A percentile compares a stretch with the other conserved stretches of the same genome.
These are phyloP conservation scores for Drosophila suboccidentalis DNA, from an alignment of 2,888 invertebrate species.

Conservation along the genomic window DNA sequence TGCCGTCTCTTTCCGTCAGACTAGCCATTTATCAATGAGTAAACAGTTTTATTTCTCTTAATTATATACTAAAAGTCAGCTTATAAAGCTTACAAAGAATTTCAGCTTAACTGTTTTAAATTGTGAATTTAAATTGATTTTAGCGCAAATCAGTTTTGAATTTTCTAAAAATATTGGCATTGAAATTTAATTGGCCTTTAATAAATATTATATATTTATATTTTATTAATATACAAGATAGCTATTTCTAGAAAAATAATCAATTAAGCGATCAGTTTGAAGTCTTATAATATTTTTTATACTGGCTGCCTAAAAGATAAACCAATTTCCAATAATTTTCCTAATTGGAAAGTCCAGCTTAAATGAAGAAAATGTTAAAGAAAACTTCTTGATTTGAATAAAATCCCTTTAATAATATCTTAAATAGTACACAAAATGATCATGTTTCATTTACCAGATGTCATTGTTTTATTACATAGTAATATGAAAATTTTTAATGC, in stretches of 20 bases:
- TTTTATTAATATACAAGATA: too few relatives aligned
- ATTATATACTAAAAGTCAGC: constrained; percentile 45
- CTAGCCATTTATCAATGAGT: constrained; percentile 65
- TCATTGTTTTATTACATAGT: constrained; percentile 9
- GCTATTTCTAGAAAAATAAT: too few relatives aligned
- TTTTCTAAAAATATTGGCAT: neutral
- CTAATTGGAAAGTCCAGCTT: too few relatives aligned
- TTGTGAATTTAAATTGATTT: neutral
- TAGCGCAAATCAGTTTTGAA: neutral
- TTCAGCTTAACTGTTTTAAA: neutral
- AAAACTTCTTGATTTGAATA: neutral
- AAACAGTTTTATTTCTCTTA: constrained; percentile 39
- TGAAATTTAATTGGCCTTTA: neutral
- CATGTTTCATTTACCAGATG: constrained; percentile 7
- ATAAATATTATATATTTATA: too few relatives aligned
- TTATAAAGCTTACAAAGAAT: constrained; percentile 21
- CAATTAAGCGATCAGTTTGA: too few relatives aligned
- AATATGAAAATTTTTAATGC: neutral
- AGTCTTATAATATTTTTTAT: too few relatives aligned
- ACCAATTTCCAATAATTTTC: too few relatives aligned
- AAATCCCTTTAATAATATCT: neutral
- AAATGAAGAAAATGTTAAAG: neutral
- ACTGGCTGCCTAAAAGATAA: too few relatives aligned
- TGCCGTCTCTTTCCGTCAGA: constrained; percentile 9
- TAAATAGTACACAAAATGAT: neutral